Conservation (phyloP, 2,113 vertebrate species). For the Thryonomys swinderianus region DNA sequence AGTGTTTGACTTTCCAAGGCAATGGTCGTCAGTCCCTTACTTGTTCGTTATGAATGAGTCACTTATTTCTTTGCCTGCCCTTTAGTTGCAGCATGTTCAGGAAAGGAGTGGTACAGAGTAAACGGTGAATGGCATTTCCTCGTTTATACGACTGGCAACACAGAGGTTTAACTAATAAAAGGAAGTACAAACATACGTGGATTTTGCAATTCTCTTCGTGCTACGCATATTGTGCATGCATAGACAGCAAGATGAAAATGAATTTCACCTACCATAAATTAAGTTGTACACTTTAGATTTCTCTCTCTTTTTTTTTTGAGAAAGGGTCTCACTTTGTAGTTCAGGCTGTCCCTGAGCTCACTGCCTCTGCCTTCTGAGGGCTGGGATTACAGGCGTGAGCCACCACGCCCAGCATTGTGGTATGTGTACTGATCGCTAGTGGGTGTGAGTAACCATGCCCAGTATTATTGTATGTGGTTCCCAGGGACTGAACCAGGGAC, state of each 20-base stretch:
- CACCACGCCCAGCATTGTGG: too few species aligned
- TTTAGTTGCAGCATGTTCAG: constrained; percentile 79
- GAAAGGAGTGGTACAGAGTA: constrained; percentile 85
- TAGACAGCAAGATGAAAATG: neutral
- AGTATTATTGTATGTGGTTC: too few species aligned
- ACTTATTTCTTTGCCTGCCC: constrained; percentile 80
- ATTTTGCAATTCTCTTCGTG: neutral
- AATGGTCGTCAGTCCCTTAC: constrained; percentile 60
- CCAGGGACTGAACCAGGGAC: too few species aligned
- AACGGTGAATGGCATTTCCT: constrained; percentile 86
- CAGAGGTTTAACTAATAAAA: constrained; percentile 1
- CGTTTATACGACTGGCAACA: constrained; percentile 79
- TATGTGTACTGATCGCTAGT: too few species aligned
- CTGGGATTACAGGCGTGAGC: too few species aligned
- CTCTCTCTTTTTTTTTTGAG: too few species aligned
- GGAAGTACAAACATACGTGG: neutral
- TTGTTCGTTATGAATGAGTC: constrained; percentile 77
- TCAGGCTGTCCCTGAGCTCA: too few species aligned
- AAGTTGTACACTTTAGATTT: constrained; percentile 31
- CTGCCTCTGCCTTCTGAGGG: too few species aligned
- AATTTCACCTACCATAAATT: constrained; percentile 35
- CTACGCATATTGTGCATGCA: neutral
- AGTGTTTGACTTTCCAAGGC: constrained; percentile 66
- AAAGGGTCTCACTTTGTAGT: too few species aligned
- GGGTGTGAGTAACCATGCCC: too few species aligned